These are phyloP conservation scores for Eulemur mongoz DNA, from an alignment of 2,797 vertebrate species.

Conservation along the genomic window DNA sequence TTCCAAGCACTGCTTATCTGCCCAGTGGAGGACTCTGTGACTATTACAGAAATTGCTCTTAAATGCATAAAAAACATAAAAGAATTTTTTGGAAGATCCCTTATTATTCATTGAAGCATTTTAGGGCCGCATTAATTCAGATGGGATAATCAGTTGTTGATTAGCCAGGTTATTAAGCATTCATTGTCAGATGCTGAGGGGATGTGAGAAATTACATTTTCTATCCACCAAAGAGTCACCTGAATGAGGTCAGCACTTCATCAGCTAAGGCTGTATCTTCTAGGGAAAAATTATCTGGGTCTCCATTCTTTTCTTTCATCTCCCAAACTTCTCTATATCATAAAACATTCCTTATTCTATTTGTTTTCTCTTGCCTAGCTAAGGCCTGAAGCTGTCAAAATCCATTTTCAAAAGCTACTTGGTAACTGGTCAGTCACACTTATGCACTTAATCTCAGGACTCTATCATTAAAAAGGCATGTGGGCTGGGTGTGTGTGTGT, in stretches of 20 bases:
- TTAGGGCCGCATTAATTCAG: constrained; percentile 63
- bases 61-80: constrained; percentile 32
- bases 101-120: constrained; percentile 72
- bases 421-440: neutral
- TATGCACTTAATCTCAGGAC: neutral
- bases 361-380: neutral
- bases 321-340: neutral
- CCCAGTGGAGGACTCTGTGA: neutral
- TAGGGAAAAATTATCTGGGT: constrained; percentile 37
- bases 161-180: constrained; percentile 66
- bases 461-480: neutral
- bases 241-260: constrained; percentile 52
- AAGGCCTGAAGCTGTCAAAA: neutral
- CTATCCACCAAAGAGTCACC: constrained; percentile 48
- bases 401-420: neutral
- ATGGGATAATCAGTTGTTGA: constrained; percentile 70
- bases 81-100: constrained; percentile 61
- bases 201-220: constrained; percentile 59
- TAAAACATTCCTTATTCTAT: neutral
- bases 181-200: constrained; percentile 62
- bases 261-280: constrained; percentile 15
- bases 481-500: fast-evolving
- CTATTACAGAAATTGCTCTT: constrained; percentile 52
- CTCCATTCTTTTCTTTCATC: neutral
- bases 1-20: neutral